Evolutionary conservation across 2,797 vertebrate genomes (phyloP).

Genomic region (Pogoniulus pusillus): DNA sequence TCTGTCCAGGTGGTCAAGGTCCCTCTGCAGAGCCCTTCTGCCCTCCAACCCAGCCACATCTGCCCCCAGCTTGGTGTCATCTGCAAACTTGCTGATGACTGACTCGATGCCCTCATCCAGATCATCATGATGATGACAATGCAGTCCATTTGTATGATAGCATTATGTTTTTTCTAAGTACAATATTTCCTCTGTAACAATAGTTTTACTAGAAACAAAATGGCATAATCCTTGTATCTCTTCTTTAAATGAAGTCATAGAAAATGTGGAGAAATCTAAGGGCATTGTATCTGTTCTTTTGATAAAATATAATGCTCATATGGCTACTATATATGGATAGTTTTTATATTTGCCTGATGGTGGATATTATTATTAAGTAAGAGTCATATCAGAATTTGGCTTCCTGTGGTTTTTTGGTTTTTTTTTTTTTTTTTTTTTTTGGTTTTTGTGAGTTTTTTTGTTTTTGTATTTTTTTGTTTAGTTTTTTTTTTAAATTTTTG

Average conservation of each 20-base stretch:
- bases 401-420: not conserved
- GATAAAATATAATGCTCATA: not conserved
- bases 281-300: not conserved
- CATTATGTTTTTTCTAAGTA: not conserved
- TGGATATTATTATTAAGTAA: not conserved
- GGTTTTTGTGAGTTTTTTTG: too few relatives aligned
- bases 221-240: not conserved
- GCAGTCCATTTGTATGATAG: not conserved
- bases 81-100: too few relatives aligned
- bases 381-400: not conserved
- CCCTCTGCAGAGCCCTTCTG: too few relatives aligned
- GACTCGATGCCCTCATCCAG: too few relatives aligned
- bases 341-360: not conserved
- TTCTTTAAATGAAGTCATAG: not conserved
- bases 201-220: not conserved
- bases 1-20: too few relatives aligned
- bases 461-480: not conserved
- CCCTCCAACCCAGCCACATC: too few relatives aligned
- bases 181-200: not conserved
- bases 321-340: not conserved
- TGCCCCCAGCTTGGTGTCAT: too few relatives aligned
- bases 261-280: not conserved
- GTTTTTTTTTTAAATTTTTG: too few relatives aligned
- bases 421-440: not conserved
- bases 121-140: rapidly evolving